Conservation (phyloP, 2,797 vertebrate genomes). For the Melanotaenia maccullochi region DNA sequence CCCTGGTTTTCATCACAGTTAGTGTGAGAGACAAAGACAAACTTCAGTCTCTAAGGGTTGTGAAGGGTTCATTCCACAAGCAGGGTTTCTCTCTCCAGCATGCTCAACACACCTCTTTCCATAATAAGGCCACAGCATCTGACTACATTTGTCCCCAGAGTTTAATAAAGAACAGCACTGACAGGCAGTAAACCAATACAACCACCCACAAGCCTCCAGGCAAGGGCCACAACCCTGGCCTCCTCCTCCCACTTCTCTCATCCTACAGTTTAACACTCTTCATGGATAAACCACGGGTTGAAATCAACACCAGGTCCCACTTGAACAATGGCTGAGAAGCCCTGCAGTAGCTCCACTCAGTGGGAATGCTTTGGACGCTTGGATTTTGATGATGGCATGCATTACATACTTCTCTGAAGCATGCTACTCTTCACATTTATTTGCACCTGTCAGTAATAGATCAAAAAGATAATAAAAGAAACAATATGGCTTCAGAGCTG, state of each 20-base stretch:
- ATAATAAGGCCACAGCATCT: slow-evolving; percentile 82
- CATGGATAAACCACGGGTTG: slow-evolving; percentile 21
- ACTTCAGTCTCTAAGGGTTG: slow-evolving; percentile 61
- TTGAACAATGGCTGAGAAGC: slow-evolving; percentile 63
- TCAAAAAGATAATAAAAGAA: slow-evolving; percentile 73
- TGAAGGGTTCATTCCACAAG: slow-evolving; percentile 63
- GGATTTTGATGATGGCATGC: slow-evolving; percentile 45
- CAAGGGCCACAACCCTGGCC: slow-evolving; percentile 64
- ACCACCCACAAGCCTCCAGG: slow-evolving; percentile 76
- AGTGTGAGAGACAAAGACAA: slow-evolving; percentile 64
- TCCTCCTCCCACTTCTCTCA: slow-evolving; percentile 55
- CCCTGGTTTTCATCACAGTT: slow-evolving; percentile 69
- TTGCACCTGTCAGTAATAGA: slow-evolving; percentile 77
- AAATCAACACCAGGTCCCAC: slow-evolving; percentile 62
- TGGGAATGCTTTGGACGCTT: slow-evolving; percentile 60
- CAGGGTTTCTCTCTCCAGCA: slow-evolving; percentile 41
- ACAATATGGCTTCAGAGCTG: slow-evolving; percentile 56
- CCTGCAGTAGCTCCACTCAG: slow-evolving; percentile 46
- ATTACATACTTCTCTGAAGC: slow-evolving; percentile 46
- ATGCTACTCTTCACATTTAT: slow-evolving; percentile 65
- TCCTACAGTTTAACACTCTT: slow-evolving; percentile 44
- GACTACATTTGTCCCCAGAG: slow-evolving; percentile 83
- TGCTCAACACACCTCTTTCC: slow-evolving; percentile 61
- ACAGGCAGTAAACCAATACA: slow-evolving; percentile 84
- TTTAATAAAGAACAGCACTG: slow-evolving; percentile 84